Conservation (phyloP, 2,888 invertebrate genomes). For the Andrena flavipes region DNA sequence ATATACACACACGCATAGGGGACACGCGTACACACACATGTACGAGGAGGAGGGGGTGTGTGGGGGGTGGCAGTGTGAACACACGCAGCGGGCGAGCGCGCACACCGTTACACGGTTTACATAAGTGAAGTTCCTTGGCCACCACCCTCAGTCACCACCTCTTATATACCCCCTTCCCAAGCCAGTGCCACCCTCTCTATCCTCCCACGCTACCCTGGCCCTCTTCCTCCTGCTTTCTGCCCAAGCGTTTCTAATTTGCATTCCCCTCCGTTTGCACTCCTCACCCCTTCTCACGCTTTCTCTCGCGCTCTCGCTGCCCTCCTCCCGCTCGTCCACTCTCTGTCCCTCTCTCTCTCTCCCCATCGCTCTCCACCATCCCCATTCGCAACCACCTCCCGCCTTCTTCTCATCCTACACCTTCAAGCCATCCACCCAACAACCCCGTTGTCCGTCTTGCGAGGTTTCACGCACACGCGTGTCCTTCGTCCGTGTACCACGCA, state of each 20-base stretch:
- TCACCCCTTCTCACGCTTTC: slow-evolving; percentile 61
- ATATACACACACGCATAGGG: slow-evolving; percentile 79
- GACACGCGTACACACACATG: slow-evolving; percentile 62
- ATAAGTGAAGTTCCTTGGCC: slow-evolving; percentile 83
- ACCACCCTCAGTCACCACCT: slow-evolving; percentile 76
- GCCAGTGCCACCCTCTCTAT: slow-evolving; percentile 62
- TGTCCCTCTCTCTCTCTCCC: slow-evolving; percentile 53
- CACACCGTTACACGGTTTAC: slow-evolving; percentile 79
- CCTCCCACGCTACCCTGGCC: slow-evolving; percentile 61
- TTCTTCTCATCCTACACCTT: slow-evolving; percentile 67
- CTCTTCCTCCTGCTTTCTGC: slow-evolving; percentile 79
- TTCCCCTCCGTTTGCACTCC: slow-evolving; percentile 83
- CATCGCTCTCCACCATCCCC: slow-evolving; percentile 35
- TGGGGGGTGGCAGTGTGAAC: slow-evolving; percentile 55
- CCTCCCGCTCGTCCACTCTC: slow-evolving; percentile 17
- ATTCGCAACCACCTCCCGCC: slow-evolving; percentile 68
- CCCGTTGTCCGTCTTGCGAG: slow-evolving; percentile 81
- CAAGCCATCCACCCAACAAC: slow-evolving; percentile 73
- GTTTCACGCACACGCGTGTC: slow-evolving; percentile 79
- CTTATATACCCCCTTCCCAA: slow-evolving; percentile 73
- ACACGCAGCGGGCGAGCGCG: slow-evolving; percentile 70
- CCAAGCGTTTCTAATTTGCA: slow-evolving; percentile 85
- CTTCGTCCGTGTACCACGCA: slow-evolving; percentile 72
- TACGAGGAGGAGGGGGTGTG: not conserved
- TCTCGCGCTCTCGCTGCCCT: slow-evolving; percentile 54